These are phyloP conservation scores for Cacatua alba DNA, from an alignment of 2,113 vertebrate species.

Conservation along the genomic window DNA sequence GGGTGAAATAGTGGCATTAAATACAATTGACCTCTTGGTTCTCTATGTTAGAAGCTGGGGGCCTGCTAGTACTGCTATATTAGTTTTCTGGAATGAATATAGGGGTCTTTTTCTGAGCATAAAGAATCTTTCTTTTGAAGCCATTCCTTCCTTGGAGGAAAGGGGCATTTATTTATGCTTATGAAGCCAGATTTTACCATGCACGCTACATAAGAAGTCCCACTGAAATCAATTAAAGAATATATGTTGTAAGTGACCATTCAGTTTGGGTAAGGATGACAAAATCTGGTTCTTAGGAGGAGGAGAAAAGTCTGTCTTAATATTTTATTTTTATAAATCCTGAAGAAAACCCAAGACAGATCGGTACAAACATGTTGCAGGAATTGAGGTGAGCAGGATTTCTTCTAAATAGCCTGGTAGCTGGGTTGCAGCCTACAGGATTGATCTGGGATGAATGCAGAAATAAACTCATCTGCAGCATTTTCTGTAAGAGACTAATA, in stretches of 20 bases:
- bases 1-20: not conserved
- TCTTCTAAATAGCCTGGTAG: not conserved
- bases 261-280: not conserved
- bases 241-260: not conserved
- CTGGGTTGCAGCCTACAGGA: not conserved
- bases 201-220: not conserved
- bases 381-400: constrained; percentile 9
- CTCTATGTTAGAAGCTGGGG: not conserved
- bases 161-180: constrained; percentile 35
- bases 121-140: constrained; percentile 9
- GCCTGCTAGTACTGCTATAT: not conserved
- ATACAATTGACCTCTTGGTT: not conserved
- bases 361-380: constrained; percentile 10
- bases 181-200: constrained; percentile 5
- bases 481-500: constrained; percentile 15
- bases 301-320: not conserved
- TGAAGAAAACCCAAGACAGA: constrained; percentile 2
- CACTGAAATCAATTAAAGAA: constrained; percentile 51
- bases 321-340: not conserved
- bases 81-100: not conserved
- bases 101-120: not conserved
- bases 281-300: not conserved
- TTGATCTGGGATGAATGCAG: not conserved
- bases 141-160: not conserved
- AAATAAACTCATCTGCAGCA: constrained; percentile 40